phyloP scores from a whole-genome alignment of 2,113 vertebrate genomes.

The Okapia johnstoni region DNA sequence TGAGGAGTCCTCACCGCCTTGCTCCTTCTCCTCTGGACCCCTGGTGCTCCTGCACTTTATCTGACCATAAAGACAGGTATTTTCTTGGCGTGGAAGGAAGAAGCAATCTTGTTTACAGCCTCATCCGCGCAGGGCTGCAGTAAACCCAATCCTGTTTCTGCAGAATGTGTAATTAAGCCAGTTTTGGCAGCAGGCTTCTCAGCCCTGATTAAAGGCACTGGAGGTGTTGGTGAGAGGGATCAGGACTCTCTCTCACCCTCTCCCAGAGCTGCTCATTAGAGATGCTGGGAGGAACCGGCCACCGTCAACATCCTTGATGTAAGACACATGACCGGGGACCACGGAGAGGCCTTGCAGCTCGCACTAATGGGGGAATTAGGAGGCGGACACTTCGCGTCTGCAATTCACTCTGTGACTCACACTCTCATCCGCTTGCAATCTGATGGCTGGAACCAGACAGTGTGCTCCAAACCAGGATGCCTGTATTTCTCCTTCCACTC shows the following conservation, averaged over 20 bases:
- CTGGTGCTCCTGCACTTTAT: too few species aligned
- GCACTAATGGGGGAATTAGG: neutral
- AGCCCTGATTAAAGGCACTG: neutral
- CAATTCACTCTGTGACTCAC: neutral
- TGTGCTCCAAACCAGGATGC: rapidly evolving
- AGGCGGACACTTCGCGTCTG: neutral
- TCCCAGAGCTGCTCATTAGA: constrained; percentile 28
- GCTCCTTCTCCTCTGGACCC: rapidly evolving
- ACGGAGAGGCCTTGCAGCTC: neutral
- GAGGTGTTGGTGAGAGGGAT: neutral
- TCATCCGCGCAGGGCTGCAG: rapidly evolving
- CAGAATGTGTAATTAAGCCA: neutral
- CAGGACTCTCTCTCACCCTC: neutral
- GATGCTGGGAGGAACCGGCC: neutral
- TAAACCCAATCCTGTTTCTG: neutral
- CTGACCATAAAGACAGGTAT: rapidly evolving
- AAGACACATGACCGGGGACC: rapidly evolving
- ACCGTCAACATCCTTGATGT: neutral
- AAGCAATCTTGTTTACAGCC: neutral
- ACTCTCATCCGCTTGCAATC: too few species aligned
- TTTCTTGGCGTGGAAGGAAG: neutral
- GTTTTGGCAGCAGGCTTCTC: constrained; percentile 1
- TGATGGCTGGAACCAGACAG: neutral
- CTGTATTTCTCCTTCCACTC: neutral
- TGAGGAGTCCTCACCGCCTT: rapidly evolving